phyloP scores from a whole-genome alignment of 2,888 invertebrate species.

The Tetanocera ferruginea region DNA sequence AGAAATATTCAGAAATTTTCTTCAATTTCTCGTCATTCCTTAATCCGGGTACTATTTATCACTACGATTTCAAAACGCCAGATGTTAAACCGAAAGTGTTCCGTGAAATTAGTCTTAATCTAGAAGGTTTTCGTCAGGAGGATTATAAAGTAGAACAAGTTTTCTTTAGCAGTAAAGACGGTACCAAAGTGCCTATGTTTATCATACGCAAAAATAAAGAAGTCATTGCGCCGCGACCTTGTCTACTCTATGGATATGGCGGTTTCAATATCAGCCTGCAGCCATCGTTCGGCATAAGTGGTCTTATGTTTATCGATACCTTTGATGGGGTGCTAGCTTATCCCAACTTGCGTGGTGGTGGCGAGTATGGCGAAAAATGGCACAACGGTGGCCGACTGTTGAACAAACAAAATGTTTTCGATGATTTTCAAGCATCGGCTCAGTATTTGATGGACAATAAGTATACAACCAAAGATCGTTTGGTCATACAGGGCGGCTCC shows the following conservation, averaged over 20 bases:
- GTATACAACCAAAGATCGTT: constrained; percentile 82
- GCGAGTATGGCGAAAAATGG: constrained; percentile 98
- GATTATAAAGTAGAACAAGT: constrained; percentile 89
- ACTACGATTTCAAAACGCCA: constrained; percentile 81
- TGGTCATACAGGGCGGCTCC: constrained; percentile 94
- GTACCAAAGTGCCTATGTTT: constrained; percentile 96
- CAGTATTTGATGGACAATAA: constrained; percentile 85
- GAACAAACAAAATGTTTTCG: constrained; percentile 97
- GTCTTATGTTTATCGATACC: constrained; percentile 89
- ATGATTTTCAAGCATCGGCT: constrained; percentile 95
- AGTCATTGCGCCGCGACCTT: constrained; percentile 75
- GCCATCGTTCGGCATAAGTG: constrained; percentile 89
- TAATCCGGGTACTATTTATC: constrained; percentile 86
- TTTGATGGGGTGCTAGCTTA: constrained; percentile 90
- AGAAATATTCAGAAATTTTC: constrained; percentile 89
- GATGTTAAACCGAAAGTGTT: constrained; percentile 78
- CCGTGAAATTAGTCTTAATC: constrained; percentile 83
- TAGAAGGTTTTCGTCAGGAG: constrained; percentile 84
- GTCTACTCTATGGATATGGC: constrained; percentile 95
- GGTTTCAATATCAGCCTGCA: constrained; percentile 95
- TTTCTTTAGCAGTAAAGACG: constrained; percentile 94
- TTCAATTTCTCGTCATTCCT: constrained; percentile 95
- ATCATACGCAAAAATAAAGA: constrained; percentile 80
- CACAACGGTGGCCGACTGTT: constrained; percentile 91
- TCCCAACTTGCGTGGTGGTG: constrained; percentile 96